Evolutionary conservation across 2,888 invertebrate genomes (phyloP).

Genomic region (Cheilosia vulpina): DNA sequence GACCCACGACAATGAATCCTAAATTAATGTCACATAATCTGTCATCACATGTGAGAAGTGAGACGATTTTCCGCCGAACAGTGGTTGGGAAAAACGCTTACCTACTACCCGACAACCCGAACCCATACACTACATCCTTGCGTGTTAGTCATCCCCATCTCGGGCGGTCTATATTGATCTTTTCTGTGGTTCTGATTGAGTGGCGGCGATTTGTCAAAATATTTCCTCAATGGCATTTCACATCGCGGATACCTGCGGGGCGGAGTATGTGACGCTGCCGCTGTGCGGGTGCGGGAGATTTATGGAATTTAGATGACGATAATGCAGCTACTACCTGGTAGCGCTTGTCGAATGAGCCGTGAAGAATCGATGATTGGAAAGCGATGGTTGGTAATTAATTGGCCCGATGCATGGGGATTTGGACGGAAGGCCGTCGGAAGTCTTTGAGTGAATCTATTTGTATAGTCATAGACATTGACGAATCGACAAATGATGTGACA

Average conservation of each 20-base stretch:
- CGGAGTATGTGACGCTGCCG: conserved; percentile 35
- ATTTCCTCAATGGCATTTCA: conserved; percentile 74
- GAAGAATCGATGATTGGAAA: conserved; percentile 63
- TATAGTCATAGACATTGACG: conserved; percentile 49
- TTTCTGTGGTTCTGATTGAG: conserved; percentile 80
- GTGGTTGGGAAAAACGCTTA: conserved; percentile 9
- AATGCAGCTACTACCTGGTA: conserved; percentile 65
- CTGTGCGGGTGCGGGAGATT: conserved; percentile 53
- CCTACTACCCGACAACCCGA: background rate
- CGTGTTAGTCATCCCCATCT: conserved; percentile 25
- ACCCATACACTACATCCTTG: conserved; percentile 3
- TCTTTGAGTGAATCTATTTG: conserved; percentile 38
- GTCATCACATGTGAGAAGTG: conserved; percentile 51
- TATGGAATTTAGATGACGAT: conserved; percentile 57
- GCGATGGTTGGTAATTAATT: conserved; percentile 64
- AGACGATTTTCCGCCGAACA: background rate
- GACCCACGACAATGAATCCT: conserved; percentile 64
- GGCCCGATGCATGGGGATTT: conserved; percentile 62
- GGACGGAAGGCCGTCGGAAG: conserved; percentile 37
- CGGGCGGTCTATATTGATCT: conserved; percentile 66
- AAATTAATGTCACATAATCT: conserved; percentile 71
- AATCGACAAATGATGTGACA: conserved; percentile 66
- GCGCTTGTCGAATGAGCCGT: conserved; percentile 47
- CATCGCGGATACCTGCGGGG: background rate
- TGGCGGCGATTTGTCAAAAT: conserved; percentile 81